Percentiles rank a stretch among this genome's conserved stretches.
Evolutionary conservation across 2,113 vertebrate genomes (phyloP).

Genomic region (Laticauda colubrina): DNA sequence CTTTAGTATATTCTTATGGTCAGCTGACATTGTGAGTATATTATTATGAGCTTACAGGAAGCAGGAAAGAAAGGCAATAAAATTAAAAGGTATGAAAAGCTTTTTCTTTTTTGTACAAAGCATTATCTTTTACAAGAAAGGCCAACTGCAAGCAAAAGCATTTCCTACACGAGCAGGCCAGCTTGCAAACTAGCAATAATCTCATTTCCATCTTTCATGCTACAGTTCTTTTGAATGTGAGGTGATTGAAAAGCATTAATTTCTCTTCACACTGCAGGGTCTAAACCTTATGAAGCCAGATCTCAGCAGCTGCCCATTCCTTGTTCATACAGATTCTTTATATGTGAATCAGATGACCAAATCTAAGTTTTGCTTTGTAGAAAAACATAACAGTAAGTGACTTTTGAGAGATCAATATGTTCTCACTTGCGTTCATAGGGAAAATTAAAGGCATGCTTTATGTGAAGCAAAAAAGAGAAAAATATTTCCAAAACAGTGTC

Average conservation of each 20-base stretch:
- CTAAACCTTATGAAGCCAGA: constrained; percentile 50
- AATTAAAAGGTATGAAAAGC: constrained; percentile 26
- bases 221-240: constrained; percentile 57
- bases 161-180: constrained; percentile 51
- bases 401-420: constrained; percentile 37
- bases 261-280: constrained; percentile 39
- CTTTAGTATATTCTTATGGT: neutral
- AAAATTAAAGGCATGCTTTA: constrained; percentile 24
- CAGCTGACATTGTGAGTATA: neutral
- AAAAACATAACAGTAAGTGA: constrained; percentile 47
- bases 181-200: constrained; percentile 48
- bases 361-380: constrained; percentile 31
- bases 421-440: constrained; percentile 18
- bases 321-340: constrained; percentile 39
- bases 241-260: constrained; percentile 55
- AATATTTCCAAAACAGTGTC: constrained; percentile 28
- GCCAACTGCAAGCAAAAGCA: constrained; percentile 52
- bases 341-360: constrained; percentile 1
- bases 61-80: constrained; percentile 19
- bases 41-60: constrained; percentile 26
- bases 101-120: constrained; percentile 21
- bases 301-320: constrained; percentile 30
- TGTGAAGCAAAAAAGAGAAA: constrained; percentile 34
- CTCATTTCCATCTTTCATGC: constrained; percentile 55
- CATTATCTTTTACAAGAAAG: constrained; percentile 33